phyloP scores from a whole-genome alignment of 2,113 vertebrate species.

The Litocranius walleri region DNA sequence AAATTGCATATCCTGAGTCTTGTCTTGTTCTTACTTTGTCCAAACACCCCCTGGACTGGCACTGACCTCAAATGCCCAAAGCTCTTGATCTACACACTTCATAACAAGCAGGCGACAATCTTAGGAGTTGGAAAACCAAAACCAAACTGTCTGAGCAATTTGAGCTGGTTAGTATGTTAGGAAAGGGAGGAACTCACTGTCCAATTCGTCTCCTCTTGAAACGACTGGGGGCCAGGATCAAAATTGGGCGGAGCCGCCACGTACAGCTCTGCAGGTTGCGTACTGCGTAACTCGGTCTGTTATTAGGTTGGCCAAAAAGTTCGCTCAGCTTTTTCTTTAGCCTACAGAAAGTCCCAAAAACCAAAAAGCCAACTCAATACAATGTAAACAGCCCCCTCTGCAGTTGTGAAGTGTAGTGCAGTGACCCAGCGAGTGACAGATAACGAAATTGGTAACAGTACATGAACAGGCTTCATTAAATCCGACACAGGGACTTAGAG shows the following conservation, averaged over 20 bases:
- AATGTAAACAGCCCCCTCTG: not conserved
- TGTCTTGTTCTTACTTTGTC: constrained; percentile 10
- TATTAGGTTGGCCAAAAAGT: not conserved
- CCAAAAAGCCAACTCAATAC: not conserved
- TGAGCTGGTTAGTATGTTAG: constrained; percentile 40
- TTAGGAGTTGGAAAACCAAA: constrained; percentile 45
- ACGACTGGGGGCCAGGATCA: not conserved
- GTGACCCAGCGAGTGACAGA: not conserved
- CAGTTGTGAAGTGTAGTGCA: not conserved
- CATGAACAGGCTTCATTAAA: not conserved
- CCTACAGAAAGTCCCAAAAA: not conserved
- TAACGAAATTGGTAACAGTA: not conserved
- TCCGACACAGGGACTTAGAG: not conserved
- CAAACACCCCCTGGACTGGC: not conserved
- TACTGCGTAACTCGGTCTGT: not conserved
- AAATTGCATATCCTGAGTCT: constrained; percentile 61
- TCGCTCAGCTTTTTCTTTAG: not conserved
- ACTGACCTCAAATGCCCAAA: not conserved
- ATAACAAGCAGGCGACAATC: constrained; percentile 42
- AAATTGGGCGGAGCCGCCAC: not conserved
- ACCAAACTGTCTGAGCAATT: constrained; percentile 21
- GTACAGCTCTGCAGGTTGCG: not conserved
- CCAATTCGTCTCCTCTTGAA: not conserved
- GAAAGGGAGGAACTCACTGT: constrained; percentile 40
- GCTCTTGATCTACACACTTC: constrained; percentile 16